Percentiles rank a stretch among this genome's conserved stretches.
Conservation (phyloP, 2,888 invertebrate genomes). For the Nudaria mundana region DNA sequence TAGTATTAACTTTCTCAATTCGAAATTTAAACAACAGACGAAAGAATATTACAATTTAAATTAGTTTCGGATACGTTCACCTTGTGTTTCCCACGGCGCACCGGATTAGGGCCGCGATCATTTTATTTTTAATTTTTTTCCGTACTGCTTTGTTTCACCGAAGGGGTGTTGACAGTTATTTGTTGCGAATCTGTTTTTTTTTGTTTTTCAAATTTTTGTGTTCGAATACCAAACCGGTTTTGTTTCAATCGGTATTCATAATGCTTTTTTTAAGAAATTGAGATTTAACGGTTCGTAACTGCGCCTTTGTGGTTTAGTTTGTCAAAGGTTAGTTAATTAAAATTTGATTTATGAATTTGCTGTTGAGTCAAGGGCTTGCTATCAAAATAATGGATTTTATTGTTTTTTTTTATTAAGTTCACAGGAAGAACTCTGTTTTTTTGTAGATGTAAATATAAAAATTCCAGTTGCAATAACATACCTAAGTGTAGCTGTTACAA, state of each 20-base stretch:
- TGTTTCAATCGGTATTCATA: constrained; percentile 69
- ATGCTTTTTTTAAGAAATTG: constrained; percentile 58
- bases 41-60: constrained; percentile 79
- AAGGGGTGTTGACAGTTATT: constrained; percentile 81
- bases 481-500: not conserved
- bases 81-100: constrained; percentile 77
- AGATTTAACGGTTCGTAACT: constrained; percentile 76
- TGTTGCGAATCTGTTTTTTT: constrained; percentile 70
- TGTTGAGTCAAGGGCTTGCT: constrained; percentile 53
- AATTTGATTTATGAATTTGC: constrained; percentile 74
- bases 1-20: constrained; percentile 42
- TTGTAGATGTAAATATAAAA: not conserved
- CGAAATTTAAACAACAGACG: constrained; percentile 54
- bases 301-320: constrained; percentile 71
- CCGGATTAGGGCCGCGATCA: constrained; percentile 62
- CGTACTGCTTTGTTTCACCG: constrained; percentile 67
- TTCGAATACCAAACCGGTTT: constrained; percentile 74
- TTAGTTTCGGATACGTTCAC: constrained; percentile 78
- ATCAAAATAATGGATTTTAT: constrained; percentile 43
- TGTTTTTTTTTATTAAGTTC: constrained; percentile 10
- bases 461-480: not conserved
- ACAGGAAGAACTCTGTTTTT: not conserved
- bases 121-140: constrained; percentile 67
- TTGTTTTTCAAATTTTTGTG: constrained; percentile 60
- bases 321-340: constrained; percentile 72